Evolutionary conservation across 2,113 vertebrate genomes (phyloP).

Genomic region (Lontra canadensis): DNA sequence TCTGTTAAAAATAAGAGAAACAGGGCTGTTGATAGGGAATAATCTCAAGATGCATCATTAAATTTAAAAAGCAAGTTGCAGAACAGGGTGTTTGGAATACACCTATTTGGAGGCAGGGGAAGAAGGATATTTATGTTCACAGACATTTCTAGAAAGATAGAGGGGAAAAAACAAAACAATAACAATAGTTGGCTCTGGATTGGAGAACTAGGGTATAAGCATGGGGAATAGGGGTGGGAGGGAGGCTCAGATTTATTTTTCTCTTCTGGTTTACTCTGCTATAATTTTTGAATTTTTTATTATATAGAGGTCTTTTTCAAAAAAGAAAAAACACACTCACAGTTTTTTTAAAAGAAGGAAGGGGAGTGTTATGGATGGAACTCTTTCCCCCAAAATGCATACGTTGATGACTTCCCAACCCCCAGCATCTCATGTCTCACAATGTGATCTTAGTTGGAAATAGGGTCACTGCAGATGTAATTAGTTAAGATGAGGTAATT

Average conservation of each 20-base stretch:
- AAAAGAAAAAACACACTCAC: background rate
- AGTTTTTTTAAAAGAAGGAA: background rate
- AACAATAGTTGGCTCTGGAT: background rate
- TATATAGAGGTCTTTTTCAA: background rate
- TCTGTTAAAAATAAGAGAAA: background rate
- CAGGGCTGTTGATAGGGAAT: background rate
- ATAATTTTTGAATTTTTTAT: background rate
- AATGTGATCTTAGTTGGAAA: background rate
- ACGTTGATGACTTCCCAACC: background rate
- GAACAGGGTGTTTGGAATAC: background rate
- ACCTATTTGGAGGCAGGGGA: background rate
- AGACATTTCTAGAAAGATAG: background rate
- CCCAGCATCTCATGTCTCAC: background rate
- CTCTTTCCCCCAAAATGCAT: background rate
- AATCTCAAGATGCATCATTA: background rate
- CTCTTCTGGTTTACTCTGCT: background rate
- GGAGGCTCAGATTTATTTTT: background rate
- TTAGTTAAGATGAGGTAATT: background rate
- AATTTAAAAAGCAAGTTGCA: background rate
- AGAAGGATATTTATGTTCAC: background rate
- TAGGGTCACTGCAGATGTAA: background rate
- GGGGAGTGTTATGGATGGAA: background rate
- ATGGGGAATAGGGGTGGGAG: fast-evolving
- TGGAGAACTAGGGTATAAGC: background rate
- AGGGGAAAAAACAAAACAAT: background rate